Conservation (phyloP, 2,888 invertebrate genomes). For the Scaptomyza polygonia region DNA sequence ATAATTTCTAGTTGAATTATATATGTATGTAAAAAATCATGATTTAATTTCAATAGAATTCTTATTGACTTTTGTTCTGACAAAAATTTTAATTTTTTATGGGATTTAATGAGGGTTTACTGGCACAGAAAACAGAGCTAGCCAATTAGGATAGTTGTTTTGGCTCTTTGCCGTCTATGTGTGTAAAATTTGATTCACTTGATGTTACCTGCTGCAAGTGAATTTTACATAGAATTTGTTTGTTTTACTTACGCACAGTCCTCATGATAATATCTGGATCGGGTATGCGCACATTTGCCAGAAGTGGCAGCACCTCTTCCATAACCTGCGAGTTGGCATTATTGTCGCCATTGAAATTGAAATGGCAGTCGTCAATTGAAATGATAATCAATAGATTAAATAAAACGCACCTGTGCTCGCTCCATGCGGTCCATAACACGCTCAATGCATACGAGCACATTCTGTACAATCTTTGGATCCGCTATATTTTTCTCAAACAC, state of each 20-base stretch:
- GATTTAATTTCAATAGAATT: no score
- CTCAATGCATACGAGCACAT: conserved; percentile 91
- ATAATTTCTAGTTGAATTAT: no score
- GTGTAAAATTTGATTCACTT: conserved; percentile 19
- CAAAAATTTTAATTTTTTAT: no score
- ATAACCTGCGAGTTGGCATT: conserved; percentile 86
- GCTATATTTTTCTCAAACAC: conserved; percentile 92
- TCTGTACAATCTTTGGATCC: conserved; percentile 92
- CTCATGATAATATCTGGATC: conserved; percentile 95
- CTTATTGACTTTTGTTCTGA: no score
- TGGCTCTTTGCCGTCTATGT: neutral
- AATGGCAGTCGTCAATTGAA: neutral
- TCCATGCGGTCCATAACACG: conserved; percentile 93
- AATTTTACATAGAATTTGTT: conserved; percentile 1
- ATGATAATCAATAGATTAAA: neutral
- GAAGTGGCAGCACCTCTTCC: conserved; percentile 94
- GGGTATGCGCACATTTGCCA: conserved; percentile 93
- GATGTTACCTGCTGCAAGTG: neutral
- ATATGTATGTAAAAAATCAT: no score
- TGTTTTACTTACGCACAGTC: conserved; percentile 94
- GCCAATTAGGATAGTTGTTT: conserved; percentile 5
- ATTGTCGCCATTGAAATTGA: neutral
- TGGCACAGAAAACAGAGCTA: conserved; percentile 20
- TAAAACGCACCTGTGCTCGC: conserved; percentile 87
- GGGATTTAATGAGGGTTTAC: conserved; percentile 59